Evolutionary conservation across 2,113 vertebrate species (phyloP), one percentile per base, ranked within the genome.

Genomic region (Rhabdomys dilectus): DNA sequence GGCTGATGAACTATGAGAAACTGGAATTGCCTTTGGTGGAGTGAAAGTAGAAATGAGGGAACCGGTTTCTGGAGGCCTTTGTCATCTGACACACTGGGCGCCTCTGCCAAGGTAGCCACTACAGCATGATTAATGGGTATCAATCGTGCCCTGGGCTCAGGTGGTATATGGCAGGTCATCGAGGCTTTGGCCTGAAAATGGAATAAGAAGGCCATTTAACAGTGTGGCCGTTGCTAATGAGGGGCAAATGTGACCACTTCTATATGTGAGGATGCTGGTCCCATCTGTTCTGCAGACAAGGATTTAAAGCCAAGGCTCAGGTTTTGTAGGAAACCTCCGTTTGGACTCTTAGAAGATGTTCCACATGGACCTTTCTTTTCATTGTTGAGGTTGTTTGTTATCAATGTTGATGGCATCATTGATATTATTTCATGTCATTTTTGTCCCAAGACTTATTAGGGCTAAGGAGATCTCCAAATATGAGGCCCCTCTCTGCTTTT

Each of bases 271-370:
- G 88, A 96, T 68, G 89, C 29, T 88, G 97, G 88, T 96, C 93
- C 97, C 98, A 97, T 97, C 98, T 98, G 97, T 94, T 97, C 89
- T 94, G 81, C 58, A 96, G 97, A 96, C 39, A 96, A 86, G 66
- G 73, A 15, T 24, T 56, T 58, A 1, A 62, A 56, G 42, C 31
- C 77, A 70, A 89, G 89, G 80, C 53, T 89, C 87, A 0, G 21
- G 80, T 96, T 93, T 92, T 56, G 9, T 58, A n/a, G 92, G 78
- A 58, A 94, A 78, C 53, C 92, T 91, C 84, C 88, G 34, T 62
- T 86, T 94, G 82, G 76, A 89, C 85, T 78, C 92, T 90, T 80
- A 73, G 34, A 1, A 0, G 82, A 60, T 1, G 36, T 42, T 42
- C n/a, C 68, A 72, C 36, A 58, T 0, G 2, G 72, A 60, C 75